Base-by-base conservation (phyloP, 2,797 vertebrate species). In the Danio jaintianensis region DNA sequence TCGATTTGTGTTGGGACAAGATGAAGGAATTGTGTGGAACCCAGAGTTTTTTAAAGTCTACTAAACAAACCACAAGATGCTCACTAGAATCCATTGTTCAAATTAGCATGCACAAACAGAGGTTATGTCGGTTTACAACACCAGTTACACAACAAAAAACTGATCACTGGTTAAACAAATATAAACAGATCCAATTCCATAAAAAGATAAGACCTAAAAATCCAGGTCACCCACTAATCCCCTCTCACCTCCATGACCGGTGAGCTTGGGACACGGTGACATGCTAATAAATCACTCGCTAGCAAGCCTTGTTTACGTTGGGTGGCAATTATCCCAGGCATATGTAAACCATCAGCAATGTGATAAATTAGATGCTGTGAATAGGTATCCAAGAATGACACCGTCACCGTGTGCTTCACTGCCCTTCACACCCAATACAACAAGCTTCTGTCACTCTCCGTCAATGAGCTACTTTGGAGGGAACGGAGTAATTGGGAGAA, bases 321-420 rank as follows among this genome's bases (percentile, higher is more conserved):
- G 88, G 89, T 29, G 71, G 89, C 89, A 92, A 93, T 93, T 94
- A 93, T 89, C 87, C 87, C 72, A 89, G 88, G 87, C 85, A 78
- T 92, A 91, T 92, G 90, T 91, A 92, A 89, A 90, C 90, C 86
- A 88, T 92, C 90, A 89, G 88, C 61, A 82, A 86, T 86, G 66
- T 93, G 93, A 94, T 94, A 88, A 93, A 94, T 94, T 93, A 92
- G 92, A 85, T 88, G 87, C 90, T 89, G 86, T 88, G 91, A 91
- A 93, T 94, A 93, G 92, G 91, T 89, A 90, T 85, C 90, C 86
- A 90, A 90, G 88, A 93, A 87, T 92, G 92, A 93, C 91, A 89
- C 86, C 80, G 86, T 89, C 88, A 85, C 86, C 77, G 48, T 53
- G 74, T 78, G 78, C 85, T 88, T 88, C 56, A 69, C 56, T 20